phyloP scores from a whole-genome alignment of 2,888 invertebrate genomes.

The Nymphalis c-album region DNA sequence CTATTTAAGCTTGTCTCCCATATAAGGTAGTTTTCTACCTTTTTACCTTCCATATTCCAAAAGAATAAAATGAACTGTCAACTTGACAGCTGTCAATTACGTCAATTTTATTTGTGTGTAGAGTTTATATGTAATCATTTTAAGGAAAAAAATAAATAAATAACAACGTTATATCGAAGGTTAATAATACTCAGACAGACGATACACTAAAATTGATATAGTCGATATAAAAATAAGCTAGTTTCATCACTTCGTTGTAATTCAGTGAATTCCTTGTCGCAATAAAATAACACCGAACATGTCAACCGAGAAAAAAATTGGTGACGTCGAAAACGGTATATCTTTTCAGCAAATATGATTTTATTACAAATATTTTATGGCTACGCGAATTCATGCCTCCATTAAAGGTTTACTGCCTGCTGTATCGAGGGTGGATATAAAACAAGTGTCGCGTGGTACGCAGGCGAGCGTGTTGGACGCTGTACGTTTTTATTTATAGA shows the following conservation, averaged over 20 bases:
- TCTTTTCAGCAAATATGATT: slow-evolving; percentile 55
- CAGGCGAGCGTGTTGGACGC: neutral
- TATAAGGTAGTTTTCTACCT: no score
- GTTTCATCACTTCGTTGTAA: neutral
- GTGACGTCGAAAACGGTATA: slow-evolving; percentile 19
- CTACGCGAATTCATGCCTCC: slow-evolving; percentile 47
- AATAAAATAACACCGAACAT: slow-evolving; percentile 32
- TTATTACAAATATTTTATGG: slow-evolving; percentile 68
- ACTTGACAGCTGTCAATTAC: no score
- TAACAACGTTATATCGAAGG: no score
- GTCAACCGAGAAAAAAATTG: slow-evolving; percentile 31
- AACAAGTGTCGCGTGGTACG: slow-evolving; percentile 5
- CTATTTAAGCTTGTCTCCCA: no score
- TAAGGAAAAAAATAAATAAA: neutral
- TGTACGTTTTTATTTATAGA: neutral
- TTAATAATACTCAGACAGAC: no score
- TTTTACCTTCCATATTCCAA: no score
- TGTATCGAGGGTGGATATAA: slow-evolving; percentile 20
- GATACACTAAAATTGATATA: slow-evolving; percentile 6
- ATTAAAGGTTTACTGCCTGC: slow-evolving; percentile 63
- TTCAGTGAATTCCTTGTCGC: slow-evolving; percentile 21
- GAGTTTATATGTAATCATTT: no score
- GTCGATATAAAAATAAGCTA: neutral
- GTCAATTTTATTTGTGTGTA: no score
- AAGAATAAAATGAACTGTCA: no score